phyloP scores from a whole-genome alignment of 2,888 invertebrate genomes.

The Ceriagrion tenellum region DNA sequence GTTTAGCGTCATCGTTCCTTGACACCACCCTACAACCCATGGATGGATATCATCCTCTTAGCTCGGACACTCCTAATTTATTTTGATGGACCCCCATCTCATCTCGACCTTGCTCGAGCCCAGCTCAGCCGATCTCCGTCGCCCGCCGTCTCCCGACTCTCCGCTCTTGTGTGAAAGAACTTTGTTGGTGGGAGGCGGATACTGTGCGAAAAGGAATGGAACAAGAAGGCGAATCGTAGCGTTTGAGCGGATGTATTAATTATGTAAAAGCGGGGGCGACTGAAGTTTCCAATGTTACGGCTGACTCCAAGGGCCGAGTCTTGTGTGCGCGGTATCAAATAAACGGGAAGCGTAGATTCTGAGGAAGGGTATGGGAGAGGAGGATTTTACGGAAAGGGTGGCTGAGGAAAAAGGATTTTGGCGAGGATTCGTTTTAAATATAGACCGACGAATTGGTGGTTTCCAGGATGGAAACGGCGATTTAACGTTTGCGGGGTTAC shows the following conservation, averaged over 20 bases:
- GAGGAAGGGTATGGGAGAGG: background rate
- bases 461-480: too few species aligned
- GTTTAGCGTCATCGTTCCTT: conserved; percentile 27
- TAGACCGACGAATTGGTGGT: too few species aligned
- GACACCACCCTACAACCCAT: background rate
- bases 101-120: background rate
- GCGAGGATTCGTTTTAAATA: too few species aligned
- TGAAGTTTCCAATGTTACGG: background rate
- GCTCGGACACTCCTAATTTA: conserved; percentile 36
- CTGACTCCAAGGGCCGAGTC: background rate
- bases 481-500: too few species aligned
- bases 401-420: too few species aligned
- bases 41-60: conserved; percentile 32
- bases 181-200: too few species aligned
- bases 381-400: background rate
- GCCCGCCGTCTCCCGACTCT: too few species aligned
- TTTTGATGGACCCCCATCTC: conserved; percentile 27
- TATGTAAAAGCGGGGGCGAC: background rate
- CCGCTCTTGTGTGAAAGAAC: too few species aligned
- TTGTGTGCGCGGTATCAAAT: background rate
- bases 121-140: background rate
- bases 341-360: background rate
- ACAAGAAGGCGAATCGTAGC: conserved; percentile 5
- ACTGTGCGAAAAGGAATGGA: background rate
- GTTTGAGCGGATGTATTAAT: conserved; percentile 2